Evolutionary conservation across 2,113 vertebrate genomes (phyloP).

Genomic region (Neotoma lepida): DNA sequence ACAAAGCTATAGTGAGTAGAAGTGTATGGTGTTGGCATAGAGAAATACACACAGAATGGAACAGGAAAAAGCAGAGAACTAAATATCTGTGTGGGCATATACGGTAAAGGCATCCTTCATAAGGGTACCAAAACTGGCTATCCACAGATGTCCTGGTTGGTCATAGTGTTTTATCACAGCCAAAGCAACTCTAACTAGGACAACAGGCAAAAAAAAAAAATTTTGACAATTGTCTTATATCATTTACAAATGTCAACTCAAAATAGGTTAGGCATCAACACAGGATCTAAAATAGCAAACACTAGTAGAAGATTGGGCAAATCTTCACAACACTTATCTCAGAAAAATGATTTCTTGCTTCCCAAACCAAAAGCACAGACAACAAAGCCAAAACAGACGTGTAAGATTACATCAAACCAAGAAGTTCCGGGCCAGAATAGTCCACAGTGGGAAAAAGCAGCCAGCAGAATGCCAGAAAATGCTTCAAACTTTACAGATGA

Average conservation of each 20-base stretch:
- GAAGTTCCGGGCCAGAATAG: background rate
- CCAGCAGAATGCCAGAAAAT: background rate
- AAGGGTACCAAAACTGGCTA: background rate
- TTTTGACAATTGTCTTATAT: background rate
- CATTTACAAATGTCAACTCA: background rate
- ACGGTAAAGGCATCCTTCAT: background rate
- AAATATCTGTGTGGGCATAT: background rate
- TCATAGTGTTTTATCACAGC: background rate
- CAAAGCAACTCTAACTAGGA: background rate
- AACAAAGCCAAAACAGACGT: constrained; percentile 2
- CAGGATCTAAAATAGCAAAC: no score
- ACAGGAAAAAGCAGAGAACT: background rate
- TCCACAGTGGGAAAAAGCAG: background rate
- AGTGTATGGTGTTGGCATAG: background rate
- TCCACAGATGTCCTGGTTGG: background rate
- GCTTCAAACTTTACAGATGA: constrained; percentile 4
- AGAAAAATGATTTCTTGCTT: background rate
- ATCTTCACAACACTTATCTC: background rate
- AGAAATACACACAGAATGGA: background rate
- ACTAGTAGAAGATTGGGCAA: background rate
- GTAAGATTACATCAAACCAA: background rate
- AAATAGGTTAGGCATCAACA: background rate
- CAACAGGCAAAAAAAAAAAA: background rate
- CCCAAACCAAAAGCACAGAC: background rate
- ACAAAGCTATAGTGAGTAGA: background rate